Evolutionary conservation across 2,888 invertebrate genomes (phyloP), one percentile per base, ranked within the genome.

Genomic region (Ophion obscuratus): DNA sequence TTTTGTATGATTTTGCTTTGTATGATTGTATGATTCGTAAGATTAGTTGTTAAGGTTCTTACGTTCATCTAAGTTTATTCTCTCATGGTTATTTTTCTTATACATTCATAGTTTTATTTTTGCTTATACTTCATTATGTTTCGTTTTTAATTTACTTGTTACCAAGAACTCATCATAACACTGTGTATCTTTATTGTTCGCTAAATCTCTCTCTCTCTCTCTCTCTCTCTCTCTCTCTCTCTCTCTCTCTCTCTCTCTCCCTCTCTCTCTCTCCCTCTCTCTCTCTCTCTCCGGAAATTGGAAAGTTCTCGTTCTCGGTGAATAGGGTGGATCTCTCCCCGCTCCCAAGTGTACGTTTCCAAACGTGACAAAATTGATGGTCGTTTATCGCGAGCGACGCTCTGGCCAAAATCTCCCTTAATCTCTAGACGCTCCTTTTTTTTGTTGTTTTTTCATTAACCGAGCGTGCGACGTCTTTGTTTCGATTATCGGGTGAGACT

Each of bases 281-380:
- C 17, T 53, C 53, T 17, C 3, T 53, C 14, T 17, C 47, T 73
- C 76, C 61, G 44, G 70, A 81, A 78, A 75, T 82, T 81, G 62
- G 75, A 78, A 79, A 70, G 85, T 78, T 40, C 75, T 79, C 74
- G 24, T 53, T 53, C 53, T 17, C 53, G 53, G 2, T 11, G 2
- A 40, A 40, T 31, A 5, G 9, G 40, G 40, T 40, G 40, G 9
- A 9, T 9, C 40, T 40, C 5, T 5, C 7, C 40, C 40, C 7
- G 4, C 40, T 9, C 40, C 40, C 40, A 40, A 40, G 40, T 40
- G 40, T 7, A 40, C 73, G 83, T 81, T 81, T 77, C 80, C 64
- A 73, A 73, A 67, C 17, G 79, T 71, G 85, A 71, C 68, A 71
- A 82, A 82, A 85, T 82, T 82, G 85, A 85, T 85, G 85, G 78